Base-by-base conservation (phyloP, 2,888 invertebrate genomes). In the Brenthis ino region DNA sequence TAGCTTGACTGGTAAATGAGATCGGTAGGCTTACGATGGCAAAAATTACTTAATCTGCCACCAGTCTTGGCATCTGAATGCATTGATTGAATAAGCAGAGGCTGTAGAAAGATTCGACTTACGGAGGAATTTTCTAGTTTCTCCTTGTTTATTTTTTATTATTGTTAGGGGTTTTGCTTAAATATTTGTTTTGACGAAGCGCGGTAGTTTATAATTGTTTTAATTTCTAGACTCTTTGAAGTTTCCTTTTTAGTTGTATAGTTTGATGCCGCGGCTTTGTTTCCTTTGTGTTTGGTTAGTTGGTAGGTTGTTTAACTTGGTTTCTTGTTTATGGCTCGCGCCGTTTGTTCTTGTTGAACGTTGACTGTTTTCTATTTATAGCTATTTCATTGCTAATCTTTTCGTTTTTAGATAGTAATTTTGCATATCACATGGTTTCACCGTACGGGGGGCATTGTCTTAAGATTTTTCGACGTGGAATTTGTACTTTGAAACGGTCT, bases 371-470 rank as follows among this genome's bases (percentile, higher is more conserved):
- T 80, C 78, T 79, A 78, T 76, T 77, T 75, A 77, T 78, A 75
- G 80, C 78, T 79, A 77, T 78, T 74, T 74, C 60, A 68, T 75
- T 66, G 77, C 75, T 76, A 71, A 70, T 73, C 76, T 80, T 80
- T 80, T 80, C 73, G 77, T 82, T 87, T 20, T 86, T 87, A 85
- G 85, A 86, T 82, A 79, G 85, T 87, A 86, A 85, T 87, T 85
- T 87, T 84, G 88, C 89, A 89, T 89, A 89, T 89, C 88, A 89
- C 86, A 83, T 78, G 77, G 74, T 74, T 24, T 73, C 76, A 81
- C 82, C 82, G 83, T 80, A 78, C 81, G 84, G 87, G 86, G 85
- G 85, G 85, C 84, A 82, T 81, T 78, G 77, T 82, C 80, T 76
- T 74, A 72, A 72, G 69, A 77, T 75, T 75, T 79, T 77, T 78